These are phyloP conservation scores for Eidolon dupreanum DNA, from an alignment of 2,797 vertebrate species.

Conservation along the genomic window DNA sequence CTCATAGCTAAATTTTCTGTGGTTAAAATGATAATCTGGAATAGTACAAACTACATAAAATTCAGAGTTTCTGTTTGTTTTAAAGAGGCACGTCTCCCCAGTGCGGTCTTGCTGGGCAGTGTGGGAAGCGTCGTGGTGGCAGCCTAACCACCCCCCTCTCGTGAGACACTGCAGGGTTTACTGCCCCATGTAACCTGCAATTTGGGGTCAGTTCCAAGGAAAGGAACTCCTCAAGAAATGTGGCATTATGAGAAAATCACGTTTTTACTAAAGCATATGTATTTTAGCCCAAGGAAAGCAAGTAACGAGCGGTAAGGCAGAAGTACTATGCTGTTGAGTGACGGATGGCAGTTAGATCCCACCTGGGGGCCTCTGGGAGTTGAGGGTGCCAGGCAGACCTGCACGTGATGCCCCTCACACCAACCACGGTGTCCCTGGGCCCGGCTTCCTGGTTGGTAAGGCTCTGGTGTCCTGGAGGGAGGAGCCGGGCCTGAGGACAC, in stretches of 20 bases:
- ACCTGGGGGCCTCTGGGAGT: background rate
- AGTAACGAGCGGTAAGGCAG: background rate
- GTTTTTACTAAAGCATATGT: background rate
- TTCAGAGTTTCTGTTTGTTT: background rate
- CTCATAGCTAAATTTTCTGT: background rate
- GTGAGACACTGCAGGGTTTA: background rate
- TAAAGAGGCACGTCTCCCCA: background rate
- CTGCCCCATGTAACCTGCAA: background rate
- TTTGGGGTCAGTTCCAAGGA: background rate
- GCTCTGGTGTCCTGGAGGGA: background rate
- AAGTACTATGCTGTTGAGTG: background rate
- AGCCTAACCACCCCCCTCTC: background rate
- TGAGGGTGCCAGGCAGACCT: background rate
- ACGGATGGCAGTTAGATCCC: background rate
- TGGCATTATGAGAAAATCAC: background rate
- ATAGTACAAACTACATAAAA: background rate
- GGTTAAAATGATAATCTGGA: background rate
- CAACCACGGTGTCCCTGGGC: too few species aligned
- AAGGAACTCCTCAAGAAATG: background rate
- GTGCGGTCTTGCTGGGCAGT: background rate
- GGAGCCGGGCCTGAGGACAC: background rate
- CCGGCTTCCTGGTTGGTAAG: too few species aligned
- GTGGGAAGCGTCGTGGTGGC: background rate
- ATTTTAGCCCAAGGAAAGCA: background rate
- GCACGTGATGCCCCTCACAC: too few species aligned